Evolutionary conservation across 2,797 vertebrate genomes (phyloP), one percentile per base, ranked within the genome.

Genomic region (Halcyon smyrnensis): DNA sequence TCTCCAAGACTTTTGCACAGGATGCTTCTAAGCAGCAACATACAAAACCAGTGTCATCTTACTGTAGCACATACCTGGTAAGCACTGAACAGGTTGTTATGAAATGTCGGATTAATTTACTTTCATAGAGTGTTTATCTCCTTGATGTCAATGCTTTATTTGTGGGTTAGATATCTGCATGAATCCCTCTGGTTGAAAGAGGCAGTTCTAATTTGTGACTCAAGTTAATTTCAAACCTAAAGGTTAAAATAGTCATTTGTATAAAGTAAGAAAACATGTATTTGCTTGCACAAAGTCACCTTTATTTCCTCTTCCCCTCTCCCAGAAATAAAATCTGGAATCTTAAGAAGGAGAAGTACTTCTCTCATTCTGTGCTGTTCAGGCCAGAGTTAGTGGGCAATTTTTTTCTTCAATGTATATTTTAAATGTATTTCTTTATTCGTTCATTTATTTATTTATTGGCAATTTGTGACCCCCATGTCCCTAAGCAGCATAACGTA

Each of bases 51-150:
- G 98, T 98, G 99, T 96, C 98, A 99, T 74, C 99, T 99, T 98
- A 99, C 99, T 2, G 99, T 99, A 87, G 99, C 99, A 80, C 99
- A 99, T 98, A 99, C 99, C 95, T 99, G 99, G 99, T 99, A 99
- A 99, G 99, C 86, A 67, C 48, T 56, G 65, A 90, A 7, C 4
- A 2, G n/a, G 17, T 62, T 62, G 6, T 62, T 18, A 67, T 56
- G 68, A 80, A 87, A 57, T 79, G 21, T 57, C 69, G 60, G 78
- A 34, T 41, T 50, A 65, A 28, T 17, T 73, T 69, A n/a, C 65
- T 69, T 75, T 50, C 2, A 1, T 18, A 57, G 21, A 45, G 17
- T 18, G 13, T 70, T 89, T 90, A 18, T 85, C 30, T 43, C 25
- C 8, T 43, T 2, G 1, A 19, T 74, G 16, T 63, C 32, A 59